Percentiles rank a stretch among this genome's conserved stretches.
phyloP scores from a whole-genome alignment of 2,113 vertebrate species.

The Cricetomys ansorgei region DNA sequence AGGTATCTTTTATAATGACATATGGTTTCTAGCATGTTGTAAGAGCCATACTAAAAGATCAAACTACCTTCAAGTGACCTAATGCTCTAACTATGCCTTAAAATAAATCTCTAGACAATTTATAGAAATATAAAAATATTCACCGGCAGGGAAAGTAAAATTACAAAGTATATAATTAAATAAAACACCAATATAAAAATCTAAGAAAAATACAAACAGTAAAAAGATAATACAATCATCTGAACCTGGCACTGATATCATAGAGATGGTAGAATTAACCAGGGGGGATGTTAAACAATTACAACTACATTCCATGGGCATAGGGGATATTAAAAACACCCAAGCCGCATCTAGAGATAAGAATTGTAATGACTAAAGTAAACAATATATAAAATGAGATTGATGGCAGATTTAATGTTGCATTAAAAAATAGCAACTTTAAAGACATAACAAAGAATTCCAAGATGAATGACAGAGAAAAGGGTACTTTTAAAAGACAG shows the following conservation, averaged over 20 bases:
- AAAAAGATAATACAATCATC: neutral
- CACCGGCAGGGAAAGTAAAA: neutral
- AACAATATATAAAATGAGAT: neutral
- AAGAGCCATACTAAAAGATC: neutral
- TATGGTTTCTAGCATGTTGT: neutral
- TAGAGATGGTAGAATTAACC: neutral
- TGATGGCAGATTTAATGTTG: neutral
- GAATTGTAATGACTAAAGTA: neutral
- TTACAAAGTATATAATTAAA: neutral
- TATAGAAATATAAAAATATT: neutral
- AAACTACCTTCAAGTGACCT: neutral
- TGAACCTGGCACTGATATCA: neutral
- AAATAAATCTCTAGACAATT: constrained; percentile 2
- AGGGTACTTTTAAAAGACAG: neutral
- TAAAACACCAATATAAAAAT: neutral
- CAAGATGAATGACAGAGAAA: neutral
- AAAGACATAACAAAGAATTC: neutral
- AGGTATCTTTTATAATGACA: neutral
- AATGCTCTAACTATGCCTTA: neutral
- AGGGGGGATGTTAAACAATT: neutral
- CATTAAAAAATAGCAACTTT: neutral
- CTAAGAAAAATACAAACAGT: neutral
- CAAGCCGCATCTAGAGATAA: neutral
- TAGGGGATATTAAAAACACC: neutral
- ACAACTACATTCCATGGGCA: too few relatives aligned